Evolutionary conservation across 2,113 vertebrate genomes (phyloP).

Genomic region (Potamarius usumacintae): DNA sequence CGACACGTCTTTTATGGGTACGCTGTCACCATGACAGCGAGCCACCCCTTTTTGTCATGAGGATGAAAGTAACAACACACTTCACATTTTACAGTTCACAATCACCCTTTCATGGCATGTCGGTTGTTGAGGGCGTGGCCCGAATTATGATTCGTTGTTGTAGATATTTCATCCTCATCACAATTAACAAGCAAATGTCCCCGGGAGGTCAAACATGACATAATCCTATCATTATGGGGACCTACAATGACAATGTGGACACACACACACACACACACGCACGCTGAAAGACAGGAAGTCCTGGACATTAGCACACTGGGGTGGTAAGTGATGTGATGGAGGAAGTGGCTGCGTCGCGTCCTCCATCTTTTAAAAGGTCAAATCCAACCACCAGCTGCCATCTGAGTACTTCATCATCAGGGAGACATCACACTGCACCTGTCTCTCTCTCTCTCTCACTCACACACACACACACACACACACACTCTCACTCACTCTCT

Average conservation of each 20-base stretch:
- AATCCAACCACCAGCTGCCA: background rate
- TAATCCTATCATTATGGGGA: background rate
- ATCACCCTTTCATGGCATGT: background rate
- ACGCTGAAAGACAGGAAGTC: background rate
- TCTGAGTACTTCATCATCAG: background rate
- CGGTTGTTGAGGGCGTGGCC: background rate
- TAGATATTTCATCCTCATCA: background rate
- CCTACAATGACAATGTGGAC: background rate
- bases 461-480: slow-evolving; percentile 9
- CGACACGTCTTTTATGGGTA: background rate
- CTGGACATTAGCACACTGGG: background rate
- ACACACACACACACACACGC: background rate
- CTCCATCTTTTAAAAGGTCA: background rate
- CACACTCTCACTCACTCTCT: too few relatives aligned
- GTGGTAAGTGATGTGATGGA: background rate
- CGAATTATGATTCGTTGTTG: background rate
- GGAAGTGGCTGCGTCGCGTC: background rate
- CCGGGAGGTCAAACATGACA: background rate
- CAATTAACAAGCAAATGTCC: background rate
- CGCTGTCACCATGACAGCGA: background rate
- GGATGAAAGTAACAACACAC: background rate
- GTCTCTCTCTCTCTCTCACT: background rate
- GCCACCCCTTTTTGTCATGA: background rate
- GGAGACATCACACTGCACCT: background rate
- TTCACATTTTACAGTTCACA: background rate